Percentiles rank a stretch among this genome's conserved stretches.
These are phyloP conservation scores for Magallana angulata DNA, from an alignment of 1,140 invertebrate species.

Conservation along the genomic window DNA sequence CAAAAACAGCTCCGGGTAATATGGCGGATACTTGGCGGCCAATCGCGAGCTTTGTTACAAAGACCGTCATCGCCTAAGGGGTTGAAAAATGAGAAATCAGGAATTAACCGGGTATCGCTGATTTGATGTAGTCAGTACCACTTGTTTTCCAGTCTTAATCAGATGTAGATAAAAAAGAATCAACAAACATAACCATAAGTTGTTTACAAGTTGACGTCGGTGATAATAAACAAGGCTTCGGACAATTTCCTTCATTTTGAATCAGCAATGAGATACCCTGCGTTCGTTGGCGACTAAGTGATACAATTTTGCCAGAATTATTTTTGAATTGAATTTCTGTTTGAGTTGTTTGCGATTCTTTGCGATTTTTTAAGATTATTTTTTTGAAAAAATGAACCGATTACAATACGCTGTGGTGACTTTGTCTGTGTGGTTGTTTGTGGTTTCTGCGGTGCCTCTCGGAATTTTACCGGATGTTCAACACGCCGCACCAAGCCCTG, in stretches of 20 bases:
- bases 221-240: neutral
- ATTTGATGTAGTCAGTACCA: neutral
- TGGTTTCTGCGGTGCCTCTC: neutral
- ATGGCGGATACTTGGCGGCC: conserved; percentile 10
- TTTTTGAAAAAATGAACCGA: neutral
- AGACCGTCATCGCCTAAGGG: neutral
- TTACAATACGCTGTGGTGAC: neutral
- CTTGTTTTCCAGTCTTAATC: neutral
- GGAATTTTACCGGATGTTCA: neutral
- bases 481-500: neutral
- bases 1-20: neutral
- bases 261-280: neutral
- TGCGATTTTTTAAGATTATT: no score
- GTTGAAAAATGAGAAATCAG: neutral
- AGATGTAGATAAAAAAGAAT: neutral
- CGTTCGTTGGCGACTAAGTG: neutral
- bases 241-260: neutral
- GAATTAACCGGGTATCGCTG: conserved; percentile 7
- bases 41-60: conserved; percentile 9
- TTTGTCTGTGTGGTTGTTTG: neutral
- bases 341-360: no score
- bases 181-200: neutral
- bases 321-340: no score
- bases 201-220: neutral
- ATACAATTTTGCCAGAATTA: neutral